phyloP scores from a whole-genome alignment of 2,888 invertebrate species.

The Leucophora obtusa region DNA sequence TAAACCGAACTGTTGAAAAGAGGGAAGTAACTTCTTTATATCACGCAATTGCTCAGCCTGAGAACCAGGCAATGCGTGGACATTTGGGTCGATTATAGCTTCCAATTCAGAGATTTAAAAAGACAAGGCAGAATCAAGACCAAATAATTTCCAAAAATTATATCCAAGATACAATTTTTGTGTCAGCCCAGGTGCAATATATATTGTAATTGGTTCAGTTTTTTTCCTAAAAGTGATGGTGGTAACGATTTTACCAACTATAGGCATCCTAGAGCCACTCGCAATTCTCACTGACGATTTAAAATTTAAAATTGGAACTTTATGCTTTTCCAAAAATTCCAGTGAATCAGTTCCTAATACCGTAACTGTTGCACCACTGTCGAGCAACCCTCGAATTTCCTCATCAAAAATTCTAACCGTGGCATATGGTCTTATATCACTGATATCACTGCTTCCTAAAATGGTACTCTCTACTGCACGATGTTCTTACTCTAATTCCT shows the following conservation, averaged over 20 bases:
- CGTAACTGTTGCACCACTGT: neutral
- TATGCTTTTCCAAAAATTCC: neutral
- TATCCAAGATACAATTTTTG: neutral
- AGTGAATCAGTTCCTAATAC: neutral
- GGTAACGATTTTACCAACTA: neutral
- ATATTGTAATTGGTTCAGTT: neutral
- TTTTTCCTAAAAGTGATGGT: neutral
- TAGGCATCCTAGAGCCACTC: neutral
- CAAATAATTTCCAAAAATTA: constrained; percentile 3
- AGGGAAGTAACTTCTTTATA: constrained; percentile 24
- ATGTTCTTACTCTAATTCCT: no score
- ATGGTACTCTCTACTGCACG: no score
- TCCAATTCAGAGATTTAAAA: neutral
- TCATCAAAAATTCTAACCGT: neutral
- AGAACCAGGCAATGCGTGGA: neutral
- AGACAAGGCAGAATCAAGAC: neutral
- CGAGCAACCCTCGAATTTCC: neutral
- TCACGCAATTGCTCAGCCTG: neutral
- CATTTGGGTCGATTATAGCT: neutral
- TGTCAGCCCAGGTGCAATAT: neutral
- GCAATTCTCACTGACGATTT: neutral
- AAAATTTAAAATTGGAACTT: neutral
- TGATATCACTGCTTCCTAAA: neutral
- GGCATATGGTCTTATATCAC: neutral
- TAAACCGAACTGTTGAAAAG: constrained; percentile 31